Evolutionary conservation across 2,888 invertebrate species (phyloP).

Genomic region (Ctena decussata): DNA sequence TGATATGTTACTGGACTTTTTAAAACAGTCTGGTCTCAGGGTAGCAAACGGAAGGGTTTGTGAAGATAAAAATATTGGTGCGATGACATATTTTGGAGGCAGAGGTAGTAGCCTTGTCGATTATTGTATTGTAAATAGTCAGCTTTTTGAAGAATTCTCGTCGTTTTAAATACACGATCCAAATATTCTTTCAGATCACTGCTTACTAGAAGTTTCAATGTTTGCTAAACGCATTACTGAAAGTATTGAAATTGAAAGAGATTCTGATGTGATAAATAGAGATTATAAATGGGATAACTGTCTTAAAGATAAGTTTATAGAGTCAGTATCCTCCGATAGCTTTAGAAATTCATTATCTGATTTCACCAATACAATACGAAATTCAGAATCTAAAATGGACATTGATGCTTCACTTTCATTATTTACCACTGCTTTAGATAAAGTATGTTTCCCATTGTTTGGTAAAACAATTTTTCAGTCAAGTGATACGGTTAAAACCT

Average conservation of each 20-base stretch:
- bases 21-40: conserved; percentile 30
- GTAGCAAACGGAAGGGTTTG: too few species aligned
- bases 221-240: background rate
- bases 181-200: conserved; percentile 32
- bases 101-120: conserved; percentile 15
- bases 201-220: conserved; percentile 15
- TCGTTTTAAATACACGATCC: conserved; percentile 17
- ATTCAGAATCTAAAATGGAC: background rate
- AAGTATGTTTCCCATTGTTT: background rate
- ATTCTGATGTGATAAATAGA: background rate
- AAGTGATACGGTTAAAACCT: background rate
- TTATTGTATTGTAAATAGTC: background rate
- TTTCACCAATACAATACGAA: background rate
- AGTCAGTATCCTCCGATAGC: background rate
- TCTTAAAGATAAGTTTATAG: background rate
- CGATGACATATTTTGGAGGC: conserved; percentile 12
- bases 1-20: conserved; percentile 24
- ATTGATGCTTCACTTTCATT: background rate
- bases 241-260: too few species aligned
- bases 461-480: background rate
- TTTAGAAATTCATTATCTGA: background rate
- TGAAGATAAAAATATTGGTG: conserved; percentile 13
- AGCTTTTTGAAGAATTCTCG: background rate
- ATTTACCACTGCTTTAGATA: background rate
- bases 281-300: background rate